Percentiles rank a stretch among this genome's conserved stretches.
Evolutionary conservation across 2,888 invertebrate species (phyloP).

Genomic region (Ornithoptera priamus): DNA sequence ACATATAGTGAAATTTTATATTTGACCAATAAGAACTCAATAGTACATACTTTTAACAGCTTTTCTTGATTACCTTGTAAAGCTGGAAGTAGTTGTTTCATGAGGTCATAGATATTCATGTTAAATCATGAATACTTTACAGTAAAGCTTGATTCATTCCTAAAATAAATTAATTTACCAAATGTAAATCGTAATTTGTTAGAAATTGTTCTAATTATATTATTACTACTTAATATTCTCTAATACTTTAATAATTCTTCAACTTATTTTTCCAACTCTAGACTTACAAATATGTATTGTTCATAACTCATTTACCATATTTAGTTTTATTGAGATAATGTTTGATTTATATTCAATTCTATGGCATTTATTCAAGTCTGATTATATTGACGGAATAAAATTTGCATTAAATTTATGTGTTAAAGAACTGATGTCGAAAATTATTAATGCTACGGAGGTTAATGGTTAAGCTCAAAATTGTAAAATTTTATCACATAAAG

Average conservation of each 20-base stretch:
- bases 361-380: conserved; percentile 23
- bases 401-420: background rate
- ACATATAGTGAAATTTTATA: conserved; percentile 4
- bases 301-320: background rate
- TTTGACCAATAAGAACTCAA: too few relatives aligned
- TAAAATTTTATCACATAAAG: background rate
- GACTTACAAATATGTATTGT: background rate
- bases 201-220: background rate
- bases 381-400: conserved; percentile 1
- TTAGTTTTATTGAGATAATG: background rate
- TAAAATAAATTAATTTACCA: conserved; percentile 11
- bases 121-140: conserved; percentile 5
- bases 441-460: background rate
- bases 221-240: background rate
- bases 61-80: conserved; percentile 4
- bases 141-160: conserved; percentile 25
- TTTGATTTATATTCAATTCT: conserved; percentile 7
- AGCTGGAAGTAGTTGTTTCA: conserved; percentile 15
- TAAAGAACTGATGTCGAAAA: background rate
- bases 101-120: conserved; percentile 9
- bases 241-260: background rate
- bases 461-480: background rate
- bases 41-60: background rate
- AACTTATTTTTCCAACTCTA: background rate
- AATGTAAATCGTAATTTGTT: conserved; percentile 7